Conservation (phyloP, 1,140 invertebrate species). For the Mactra quadrangularis region DNA sequence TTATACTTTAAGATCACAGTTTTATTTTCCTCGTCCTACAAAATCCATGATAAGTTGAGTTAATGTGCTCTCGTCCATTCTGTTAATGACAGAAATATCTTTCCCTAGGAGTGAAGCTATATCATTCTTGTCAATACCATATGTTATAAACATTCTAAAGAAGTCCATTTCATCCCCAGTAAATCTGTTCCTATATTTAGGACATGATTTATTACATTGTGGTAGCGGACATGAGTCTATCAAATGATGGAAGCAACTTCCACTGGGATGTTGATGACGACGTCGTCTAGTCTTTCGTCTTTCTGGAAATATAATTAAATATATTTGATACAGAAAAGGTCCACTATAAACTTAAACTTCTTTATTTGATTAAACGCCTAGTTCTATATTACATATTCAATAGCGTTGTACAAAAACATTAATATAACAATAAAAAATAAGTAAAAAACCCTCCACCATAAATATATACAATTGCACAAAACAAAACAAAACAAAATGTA, state of each 20-base stretch:
- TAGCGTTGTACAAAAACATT: too few species aligned
- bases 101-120: conserved; percentile 46
- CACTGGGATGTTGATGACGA: conserved; percentile 23
- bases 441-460: too few species aligned
- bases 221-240: conserved; percentile 60
- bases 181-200: conserved; percentile 58
- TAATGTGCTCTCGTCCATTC: conserved; percentile 50
- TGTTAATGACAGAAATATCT: conserved; percentile 29
- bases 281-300: conserved; percentile 21
- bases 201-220: conserved; percentile 53
- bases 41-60: conserved; percentile 50
- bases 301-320: conserved; percentile 14
- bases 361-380: too few species aligned
- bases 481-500: too few species aligned
- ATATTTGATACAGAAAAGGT: background rate
- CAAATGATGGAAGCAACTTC: conserved; percentile 62
- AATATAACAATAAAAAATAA: too few species aligned
- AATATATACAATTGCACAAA: too few species aligned
- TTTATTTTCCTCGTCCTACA: conserved; percentile 10
- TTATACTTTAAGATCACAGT: too few species aligned
- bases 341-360: background rate
- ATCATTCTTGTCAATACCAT: conserved; percentile 46
- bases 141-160: conserved; percentile 50
- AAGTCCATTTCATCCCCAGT: conserved; percentile 58
- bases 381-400: too few species aligned